Conservation (phyloP, 2,113 vertebrate genomes). For the Opisthocomus hoazin region DNA sequence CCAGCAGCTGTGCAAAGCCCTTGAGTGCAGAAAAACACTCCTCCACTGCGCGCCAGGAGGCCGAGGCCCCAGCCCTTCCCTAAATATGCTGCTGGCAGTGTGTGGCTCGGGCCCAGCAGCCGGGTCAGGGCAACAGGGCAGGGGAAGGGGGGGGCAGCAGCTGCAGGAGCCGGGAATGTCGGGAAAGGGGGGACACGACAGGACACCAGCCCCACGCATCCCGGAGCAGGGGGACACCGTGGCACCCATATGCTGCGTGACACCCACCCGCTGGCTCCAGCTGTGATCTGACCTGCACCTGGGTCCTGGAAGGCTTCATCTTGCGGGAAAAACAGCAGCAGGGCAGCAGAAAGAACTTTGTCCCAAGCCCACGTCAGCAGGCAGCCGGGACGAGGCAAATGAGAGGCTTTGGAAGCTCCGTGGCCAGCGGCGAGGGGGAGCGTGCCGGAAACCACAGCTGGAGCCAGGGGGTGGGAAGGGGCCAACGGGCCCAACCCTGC, state of each 20-base stretch:
- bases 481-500: not conserved
- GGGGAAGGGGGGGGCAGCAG: not conserved
- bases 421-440: not conserved
- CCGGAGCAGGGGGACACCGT: not conserved
- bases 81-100: not conserved
- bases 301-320: not conserved
- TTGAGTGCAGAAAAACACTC: not conserved
- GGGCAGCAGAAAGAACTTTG: not conserved
- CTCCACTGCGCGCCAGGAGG: rapidly evolving
- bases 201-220: not conserved
- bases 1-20: not conserved
- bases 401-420: not conserved
- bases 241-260: not conserved
- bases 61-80: not conserved
- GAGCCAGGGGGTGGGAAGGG: not conserved
- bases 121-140: not conserved
- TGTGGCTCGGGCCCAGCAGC: not conserved
- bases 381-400: not conserved
- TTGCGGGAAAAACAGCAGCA: rapidly evolving
- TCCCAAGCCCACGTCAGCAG: not conserved
- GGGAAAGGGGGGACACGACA: rapidly evolving
- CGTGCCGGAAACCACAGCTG: not conserved
- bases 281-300: not conserved
- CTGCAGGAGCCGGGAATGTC: rapidly evolving
- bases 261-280: not conserved